phyloP scores from a whole-genome alignment of 2,113 vertebrate species.

The Coptodon rendalli region DNA sequence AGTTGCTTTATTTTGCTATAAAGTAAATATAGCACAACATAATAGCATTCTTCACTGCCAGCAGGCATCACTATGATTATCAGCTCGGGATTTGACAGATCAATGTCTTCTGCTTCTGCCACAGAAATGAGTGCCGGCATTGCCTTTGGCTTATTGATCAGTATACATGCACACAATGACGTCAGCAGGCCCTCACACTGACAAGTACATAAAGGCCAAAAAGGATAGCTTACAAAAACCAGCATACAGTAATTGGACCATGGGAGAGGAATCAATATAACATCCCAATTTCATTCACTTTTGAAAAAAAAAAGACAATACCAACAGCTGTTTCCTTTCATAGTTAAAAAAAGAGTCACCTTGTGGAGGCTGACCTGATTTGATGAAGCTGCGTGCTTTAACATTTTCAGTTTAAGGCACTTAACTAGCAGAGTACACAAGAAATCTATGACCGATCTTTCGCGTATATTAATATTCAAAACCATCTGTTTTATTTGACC shows the following conservation, averaged over 20 bases:
- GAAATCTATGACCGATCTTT: neutral
- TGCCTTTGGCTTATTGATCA: slow-evolving; percentile 46
- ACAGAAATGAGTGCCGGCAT: neutral
- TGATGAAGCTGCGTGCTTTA: neutral
- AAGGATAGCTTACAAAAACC: slow-evolving; percentile 18
- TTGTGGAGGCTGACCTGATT: neutral
- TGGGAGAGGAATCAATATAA: slow-evolving; percentile 14
- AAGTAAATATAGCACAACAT: neutral
- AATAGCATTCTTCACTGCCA: neutral
- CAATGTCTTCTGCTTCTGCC: slow-evolving; percentile 14
- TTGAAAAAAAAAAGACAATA: neutral
- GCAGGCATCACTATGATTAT: neutral
- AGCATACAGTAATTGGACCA: slow-evolving; percentile 25
- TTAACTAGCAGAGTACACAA: neutral
- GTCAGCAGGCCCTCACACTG: slow-evolving; percentile 26
- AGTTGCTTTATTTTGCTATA: neutral
- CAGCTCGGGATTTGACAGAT: slow-evolving; percentile 23
- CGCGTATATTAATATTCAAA: neutral
- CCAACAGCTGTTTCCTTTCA: neutral
- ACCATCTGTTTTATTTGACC: neutral
- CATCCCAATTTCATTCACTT: neutral
- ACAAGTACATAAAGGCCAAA: slow-evolving; percentile 27
- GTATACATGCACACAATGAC: slow-evolving; percentile 27
- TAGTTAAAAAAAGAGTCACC: neutral
- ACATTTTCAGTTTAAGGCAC: neutral